Conservation (phyloP, 1,140 invertebrate genomes). For the Drosophila neocordata region DNA sequence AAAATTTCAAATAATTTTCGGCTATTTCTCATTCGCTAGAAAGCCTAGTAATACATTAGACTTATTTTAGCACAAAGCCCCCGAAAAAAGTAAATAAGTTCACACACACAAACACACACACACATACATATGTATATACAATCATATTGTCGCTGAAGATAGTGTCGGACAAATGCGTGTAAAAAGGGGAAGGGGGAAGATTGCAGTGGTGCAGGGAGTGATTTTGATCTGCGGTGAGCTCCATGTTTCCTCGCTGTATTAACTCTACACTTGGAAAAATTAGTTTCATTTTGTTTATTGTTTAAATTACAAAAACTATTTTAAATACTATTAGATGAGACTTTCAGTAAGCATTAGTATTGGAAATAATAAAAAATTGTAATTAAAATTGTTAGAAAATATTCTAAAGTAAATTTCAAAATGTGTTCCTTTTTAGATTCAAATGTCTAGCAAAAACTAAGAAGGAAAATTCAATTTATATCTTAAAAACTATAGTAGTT, state of each 20-base stretch:
- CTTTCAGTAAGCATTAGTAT: no score
- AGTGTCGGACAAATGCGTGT: slow-evolving; percentile 43
- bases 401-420: background rate
- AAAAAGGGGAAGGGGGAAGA: background rate
- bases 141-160: slow-evolving; percentile 31
- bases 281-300: no score
- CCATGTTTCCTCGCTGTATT: background rate
- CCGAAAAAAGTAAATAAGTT: slow-evolving; percentile 68
- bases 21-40: slow-evolving; percentile 43
- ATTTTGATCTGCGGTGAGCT: slow-evolving; percentile 19
- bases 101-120: slow-evolving; percentile 44
- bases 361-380: no score
- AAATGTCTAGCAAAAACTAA: background rate
- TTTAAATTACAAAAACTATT: no score
- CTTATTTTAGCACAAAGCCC: slow-evolving; percentile 75
- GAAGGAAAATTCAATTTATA: background rate
- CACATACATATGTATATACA: slow-evolving; percentile 22
- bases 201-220: slow-evolving; percentile 2
- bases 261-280: slow-evolving; percentile 11
- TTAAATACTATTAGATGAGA: no score
- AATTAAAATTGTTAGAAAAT: background rate
- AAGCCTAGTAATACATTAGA: slow-evolving; percentile 73
- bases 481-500: background rate
- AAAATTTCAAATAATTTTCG: slow-evolving; percentile 61
- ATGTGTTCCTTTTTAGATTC: background rate